phyloP scores from a whole-genome alignment of 2,888 invertebrate species.

The Coleophora deauratella region DNA sequence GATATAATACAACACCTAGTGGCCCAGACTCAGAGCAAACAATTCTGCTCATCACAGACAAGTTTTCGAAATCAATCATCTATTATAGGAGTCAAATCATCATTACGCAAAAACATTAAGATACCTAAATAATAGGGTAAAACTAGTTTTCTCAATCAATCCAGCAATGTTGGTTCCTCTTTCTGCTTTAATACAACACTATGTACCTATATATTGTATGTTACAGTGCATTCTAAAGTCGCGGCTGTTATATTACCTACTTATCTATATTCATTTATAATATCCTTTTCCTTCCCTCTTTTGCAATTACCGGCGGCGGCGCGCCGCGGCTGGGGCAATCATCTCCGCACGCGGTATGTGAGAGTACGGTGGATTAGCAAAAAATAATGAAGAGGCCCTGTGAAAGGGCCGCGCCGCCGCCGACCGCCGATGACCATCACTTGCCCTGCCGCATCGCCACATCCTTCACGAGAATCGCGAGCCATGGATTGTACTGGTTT shows the following conservation, averaged over 20 bases:
- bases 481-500: too few species aligned
- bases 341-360: conserved; percentile 33
- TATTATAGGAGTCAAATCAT: too few species aligned
- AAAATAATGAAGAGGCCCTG: conserved; percentile 39
- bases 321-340: conserved; percentile 9
- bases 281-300: conserved; percentile 13
- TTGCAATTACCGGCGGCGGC: conserved; percentile 17
- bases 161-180: too few species aligned
- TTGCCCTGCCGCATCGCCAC: conserved; percentile 14
- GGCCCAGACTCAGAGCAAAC: too few species aligned
- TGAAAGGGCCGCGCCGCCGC: conserved; percentile 21
- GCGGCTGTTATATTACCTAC: background rate
- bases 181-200: too few species aligned
- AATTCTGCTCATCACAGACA: too few species aligned
- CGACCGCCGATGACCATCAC: conserved; percentile 7
- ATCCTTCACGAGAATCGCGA: conserved; percentile 11
- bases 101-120: too few species aligned
- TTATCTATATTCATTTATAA: conserved; percentile 1
- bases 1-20: too few species aligned
- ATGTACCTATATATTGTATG: too few species aligned
- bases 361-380: conserved; percentile 58
- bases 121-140: too few species aligned
- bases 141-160: too few species aligned
- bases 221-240: background rate
- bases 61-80: too few species aligned